These are phyloP conservation scores for Nudaria mundana DNA, from an alignment of 2,888 invertebrate species.

Conservation along the genomic window DNA sequence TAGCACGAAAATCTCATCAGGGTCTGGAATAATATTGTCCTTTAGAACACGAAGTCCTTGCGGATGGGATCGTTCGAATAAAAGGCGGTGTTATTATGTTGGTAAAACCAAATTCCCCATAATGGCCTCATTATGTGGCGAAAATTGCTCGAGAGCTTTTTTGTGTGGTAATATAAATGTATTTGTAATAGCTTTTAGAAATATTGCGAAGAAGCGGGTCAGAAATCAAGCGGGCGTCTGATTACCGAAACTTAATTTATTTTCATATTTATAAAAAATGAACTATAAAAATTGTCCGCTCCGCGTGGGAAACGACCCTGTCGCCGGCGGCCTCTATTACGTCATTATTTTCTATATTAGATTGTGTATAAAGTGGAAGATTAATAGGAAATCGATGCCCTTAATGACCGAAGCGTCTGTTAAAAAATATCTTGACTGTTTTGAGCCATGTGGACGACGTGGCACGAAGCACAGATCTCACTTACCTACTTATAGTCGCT, in stretches of 20 bases:
- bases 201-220: constrained; percentile 77
- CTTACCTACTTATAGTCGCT: too few relatives aligned
- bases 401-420: constrained; percentile 53
- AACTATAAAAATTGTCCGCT: constrained; percentile 63
- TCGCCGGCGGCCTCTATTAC: constrained; percentile 79
- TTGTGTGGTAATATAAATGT: constrained; percentile 79
- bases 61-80: constrained; percentile 70
- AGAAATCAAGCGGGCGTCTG: constrained; percentile 71
- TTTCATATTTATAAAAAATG: constrained; percentile 68
- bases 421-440: constrained; percentile 34
- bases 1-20: constrained; percentile 80
- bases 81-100: constrained; percentile 80
- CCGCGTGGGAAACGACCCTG: constrained; percentile 79
- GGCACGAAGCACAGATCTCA: too few relatives aligned
- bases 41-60: constrained; percentile 73
- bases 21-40: constrained; percentile 75
- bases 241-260: constrained; percentile 80
- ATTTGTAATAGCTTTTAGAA: constrained; percentile 81
- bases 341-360: constrained; percentile 80
- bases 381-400: constrained; percentile 77
- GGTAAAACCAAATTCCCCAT: constrained; percentile 80
- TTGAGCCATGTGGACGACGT: constrained; percentile 14
- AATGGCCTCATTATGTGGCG: constrained; percentile 81
- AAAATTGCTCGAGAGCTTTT: constrained; percentile 80
- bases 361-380: constrained; percentile 75